phyloP scores from a whole-genome alignment of 2,888 invertebrate genomes.

The Hemistola chrysoprasaria region DNA sequence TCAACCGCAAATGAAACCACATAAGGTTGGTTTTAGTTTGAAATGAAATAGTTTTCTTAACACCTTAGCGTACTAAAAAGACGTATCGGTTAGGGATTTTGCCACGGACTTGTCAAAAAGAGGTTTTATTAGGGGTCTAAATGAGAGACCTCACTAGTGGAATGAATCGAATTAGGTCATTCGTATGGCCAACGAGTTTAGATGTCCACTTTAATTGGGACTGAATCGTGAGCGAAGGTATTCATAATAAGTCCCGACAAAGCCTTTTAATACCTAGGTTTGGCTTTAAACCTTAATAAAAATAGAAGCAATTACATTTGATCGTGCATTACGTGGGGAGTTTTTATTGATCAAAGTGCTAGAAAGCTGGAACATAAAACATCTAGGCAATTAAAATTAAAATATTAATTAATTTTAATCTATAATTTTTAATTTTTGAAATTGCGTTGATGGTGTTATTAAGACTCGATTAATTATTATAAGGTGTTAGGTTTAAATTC shows the following conservation, averaged over 20 bases:
- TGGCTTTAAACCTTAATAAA: too few relatives aligned
- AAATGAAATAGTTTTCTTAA: conserved; percentile 55
- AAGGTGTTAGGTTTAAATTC: too few relatives aligned
- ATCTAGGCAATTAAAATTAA: too few relatives aligned
- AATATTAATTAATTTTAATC: too few relatives aligned
- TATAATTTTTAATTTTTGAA: too few relatives aligned
- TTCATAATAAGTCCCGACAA: too few relatives aligned
- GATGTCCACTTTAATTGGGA: conserved; percentile 15
- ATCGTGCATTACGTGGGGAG: too few relatives aligned
- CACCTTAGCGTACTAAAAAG: conserved; percentile 75
- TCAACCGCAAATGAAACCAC: background rate
- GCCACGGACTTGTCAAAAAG: conserved; percentile 83
- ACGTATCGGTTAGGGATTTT: conserved; percentile 81
- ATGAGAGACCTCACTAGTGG: conserved; percentile 70
- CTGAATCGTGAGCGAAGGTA: background rate
- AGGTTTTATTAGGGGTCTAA: conserved; percentile 78
- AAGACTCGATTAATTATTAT: too few relatives aligned
- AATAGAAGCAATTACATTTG: too few relatives aligned
- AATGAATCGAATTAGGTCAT: conserved; percentile 39
- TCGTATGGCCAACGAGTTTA: conserved; percentile 20
- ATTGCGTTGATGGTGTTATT: too few relatives aligned
- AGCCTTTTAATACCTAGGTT: background rate
- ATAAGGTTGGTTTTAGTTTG: conserved; percentile 36
- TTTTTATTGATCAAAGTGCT: too few relatives aligned
- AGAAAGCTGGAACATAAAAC: too few relatives aligned